A percentile compares a stretch with the other conserved stretches of the same genome.
These are phyloP conservation scores for Toxotes lorentzi DNA, from an alignment of 2,797 vertebrate genomes.

Conservation along the genomic window DNA sequence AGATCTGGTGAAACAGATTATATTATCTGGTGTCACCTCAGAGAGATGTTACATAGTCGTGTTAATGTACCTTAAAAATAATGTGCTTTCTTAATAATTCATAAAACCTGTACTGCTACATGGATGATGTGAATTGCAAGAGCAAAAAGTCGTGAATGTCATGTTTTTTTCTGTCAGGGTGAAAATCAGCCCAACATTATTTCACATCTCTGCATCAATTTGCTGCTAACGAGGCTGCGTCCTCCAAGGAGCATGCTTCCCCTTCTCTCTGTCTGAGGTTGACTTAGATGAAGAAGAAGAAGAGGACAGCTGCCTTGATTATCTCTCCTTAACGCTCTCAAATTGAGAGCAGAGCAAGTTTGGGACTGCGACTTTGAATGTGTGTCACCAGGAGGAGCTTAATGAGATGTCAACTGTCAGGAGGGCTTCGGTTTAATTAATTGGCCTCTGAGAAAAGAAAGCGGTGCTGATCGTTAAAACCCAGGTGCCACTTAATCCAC, in stretches of 20 bases:
- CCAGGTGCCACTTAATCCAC: conserved; percentile 26
- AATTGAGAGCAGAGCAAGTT: conserved; percentile 44
- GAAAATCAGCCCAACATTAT: conserved; percentile 1
- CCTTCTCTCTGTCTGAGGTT: conserved; percentile 4
- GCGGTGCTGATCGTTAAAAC: conserved; percentile 37
- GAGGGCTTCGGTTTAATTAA: conserved; percentile 56
- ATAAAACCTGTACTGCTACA: not conserved
- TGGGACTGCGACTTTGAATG: conserved; percentile 21
- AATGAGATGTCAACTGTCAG: conserved; percentile 60
- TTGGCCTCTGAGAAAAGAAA: conserved; percentile 45
- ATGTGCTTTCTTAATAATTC: conserved; percentile 4
- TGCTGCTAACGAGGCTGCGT: conserved; percentile 10
- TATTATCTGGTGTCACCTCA: conserved; percentile 20
- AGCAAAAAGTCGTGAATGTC: conserved; percentile 1
- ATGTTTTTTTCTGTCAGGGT: not conserved
- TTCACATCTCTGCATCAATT: conserved; percentile 16
- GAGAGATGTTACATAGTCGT: conserved; percentile 13
- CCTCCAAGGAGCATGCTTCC: not conserved
- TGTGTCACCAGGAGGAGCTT: conserved; percentile 53
- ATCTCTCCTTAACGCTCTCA: conserved; percentile 22
- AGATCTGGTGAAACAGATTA: not conserved
- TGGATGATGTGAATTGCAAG: not conserved
- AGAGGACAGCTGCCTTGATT: conserved; percentile 29
- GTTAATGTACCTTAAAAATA: conserved; percentile 1
- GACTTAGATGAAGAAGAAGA: conserved; percentile 8